phyloP scores from a whole-genome alignment of 1,140 invertebrate genomes.

The Cydia amplana region DNA sequence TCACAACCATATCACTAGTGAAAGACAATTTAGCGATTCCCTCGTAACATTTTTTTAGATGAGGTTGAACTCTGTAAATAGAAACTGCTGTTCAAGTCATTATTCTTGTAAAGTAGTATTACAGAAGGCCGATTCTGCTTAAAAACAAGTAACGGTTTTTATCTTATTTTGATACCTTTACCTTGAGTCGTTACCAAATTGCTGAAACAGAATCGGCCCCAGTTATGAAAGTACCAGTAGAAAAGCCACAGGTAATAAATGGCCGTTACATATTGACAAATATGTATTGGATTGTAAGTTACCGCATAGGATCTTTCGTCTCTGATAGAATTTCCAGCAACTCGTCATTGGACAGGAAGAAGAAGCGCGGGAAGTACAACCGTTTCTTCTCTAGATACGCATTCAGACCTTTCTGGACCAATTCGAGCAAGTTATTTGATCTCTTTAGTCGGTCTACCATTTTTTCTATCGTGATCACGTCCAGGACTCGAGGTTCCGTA shows the following conservation, averaged over 20 bases:
- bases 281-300: slow-evolving; percentile 18
- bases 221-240: background rate
- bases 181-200: too few relatives aligned
- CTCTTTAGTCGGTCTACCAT: slow-evolving; percentile 95
- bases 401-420: slow-evolving; percentile 95
- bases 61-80: slow-evolving; percentile 88
- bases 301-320: slow-evolving; percentile 97
- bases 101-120: background rate
- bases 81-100: slow-evolving; percentile 1
- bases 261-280: too few relatives aligned
- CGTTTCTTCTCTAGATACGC: slow-evolving; percentile 97
- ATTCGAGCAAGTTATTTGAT: slow-evolving; percentile 91
- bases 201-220: too few relatives aligned
- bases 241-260: background rate
- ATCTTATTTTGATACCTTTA: too few relatives aligned
- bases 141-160: too few relatives aligned
- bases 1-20: slow-evolving; percentile 92
- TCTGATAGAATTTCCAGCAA: slow-evolving; percentile 97
- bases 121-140: background rate
- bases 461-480: slow-evolving; percentile 94
- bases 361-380: slow-evolving; percentile 95
- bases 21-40: slow-evolving; percentile 93
- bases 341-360: slow-evolving; percentile 98
- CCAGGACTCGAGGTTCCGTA: slow-evolving; percentile 89
- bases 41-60: slow-evolving; percentile 98